Conservation (phyloP, 2,113 vertebrate species). For the Antennarius striatus region DNA sequence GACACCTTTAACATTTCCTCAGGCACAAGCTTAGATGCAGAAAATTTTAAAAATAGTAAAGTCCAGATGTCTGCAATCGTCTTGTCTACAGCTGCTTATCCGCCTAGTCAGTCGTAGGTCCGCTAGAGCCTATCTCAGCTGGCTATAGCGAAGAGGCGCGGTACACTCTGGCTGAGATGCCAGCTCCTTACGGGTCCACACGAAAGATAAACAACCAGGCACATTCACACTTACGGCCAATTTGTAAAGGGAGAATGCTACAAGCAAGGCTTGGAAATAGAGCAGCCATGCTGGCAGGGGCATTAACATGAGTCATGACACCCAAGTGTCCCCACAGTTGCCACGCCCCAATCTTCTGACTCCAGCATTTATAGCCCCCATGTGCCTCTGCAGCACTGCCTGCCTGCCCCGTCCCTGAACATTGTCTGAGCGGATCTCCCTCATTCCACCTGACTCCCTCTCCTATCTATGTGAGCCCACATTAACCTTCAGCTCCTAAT, state of each 20-base stretch:
- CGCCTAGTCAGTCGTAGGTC: no score
- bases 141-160: no score
- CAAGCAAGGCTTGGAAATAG: slow-evolving; percentile 65
- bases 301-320: slow-evolving; percentile 78
- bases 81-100: no score
- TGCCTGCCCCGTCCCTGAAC: slow-evolving; percentile 43
- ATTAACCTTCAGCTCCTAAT: slow-evolving; percentile 79
- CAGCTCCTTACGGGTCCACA: no score
- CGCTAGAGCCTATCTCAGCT: no score
- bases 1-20: no score
- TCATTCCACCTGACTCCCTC: slow-evolving; percentile 39
- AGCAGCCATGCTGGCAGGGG: slow-evolving; percentile 70
- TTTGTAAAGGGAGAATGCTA: slow-evolving; percentile 70
- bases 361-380: slow-evolving; percentile 63
- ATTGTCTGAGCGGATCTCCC: slow-evolving; percentile 54
- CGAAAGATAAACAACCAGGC: no score
- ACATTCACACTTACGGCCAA: no score
- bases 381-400: slow-evolving; percentile 42
- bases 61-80: no score
- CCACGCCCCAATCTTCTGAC: slow-evolving; percentile 60
- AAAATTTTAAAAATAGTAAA: no score
- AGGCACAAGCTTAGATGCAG: no score
- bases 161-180: no score
- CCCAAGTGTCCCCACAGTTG: slow-evolving; percentile 53
- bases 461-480: slow-evolving; percentile 54